phyloP scores from a whole-genome alignment of 2,888 invertebrate genomes.

The Encarsia formosa region DNA sequence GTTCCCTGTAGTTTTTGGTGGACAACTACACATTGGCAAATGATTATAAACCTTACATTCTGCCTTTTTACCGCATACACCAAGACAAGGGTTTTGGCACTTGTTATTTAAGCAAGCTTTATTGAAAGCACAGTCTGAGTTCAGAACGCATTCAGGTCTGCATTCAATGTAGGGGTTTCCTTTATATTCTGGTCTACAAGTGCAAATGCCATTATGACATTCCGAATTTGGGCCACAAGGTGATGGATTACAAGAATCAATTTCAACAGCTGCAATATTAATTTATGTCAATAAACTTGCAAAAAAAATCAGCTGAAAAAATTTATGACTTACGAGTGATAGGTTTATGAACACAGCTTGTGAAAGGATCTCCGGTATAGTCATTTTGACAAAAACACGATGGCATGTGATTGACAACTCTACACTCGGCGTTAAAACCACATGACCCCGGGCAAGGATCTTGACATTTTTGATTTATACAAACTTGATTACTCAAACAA shows the following conservation, averaged over 20 bases:
- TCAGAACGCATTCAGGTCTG: constrained; percentile 53
- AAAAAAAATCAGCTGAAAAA: neutral
- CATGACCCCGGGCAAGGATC: constrained; percentile 82
- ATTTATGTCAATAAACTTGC: neutral
- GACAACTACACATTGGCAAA: constrained; percentile 58
- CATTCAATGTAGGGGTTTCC: constrained; percentile 54
- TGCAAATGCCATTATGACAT: constrained; percentile 52
- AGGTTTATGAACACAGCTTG: constrained; percentile 63
- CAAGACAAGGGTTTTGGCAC: constrained; percentile 52
- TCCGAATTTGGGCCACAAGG: constrained; percentile 59
- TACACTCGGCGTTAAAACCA: constrained; percentile 61
- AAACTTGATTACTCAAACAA: constrained; percentile 71
- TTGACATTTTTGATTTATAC: constrained; percentile 70
- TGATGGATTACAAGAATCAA: constrained; percentile 61
- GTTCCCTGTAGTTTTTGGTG: constrained; percentile 63
- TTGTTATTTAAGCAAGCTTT: constrained; percentile 53
- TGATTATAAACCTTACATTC: constrained; percentile 51
- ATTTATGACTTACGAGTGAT: constrained; percentile 6
- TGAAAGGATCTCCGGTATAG: constrained; percentile 15
- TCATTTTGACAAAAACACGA: constrained; percentile 63
- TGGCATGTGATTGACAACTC: constrained; percentile 69
- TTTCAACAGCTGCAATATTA: constrained; percentile 2
- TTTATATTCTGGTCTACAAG: constrained; percentile 47
- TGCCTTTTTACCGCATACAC: constrained; percentile 55
- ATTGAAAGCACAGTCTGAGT: constrained; percentile 50